Conservation (phyloP, 2,113 vertebrate species). For the Plecturocebus donacophilus region DNA sequence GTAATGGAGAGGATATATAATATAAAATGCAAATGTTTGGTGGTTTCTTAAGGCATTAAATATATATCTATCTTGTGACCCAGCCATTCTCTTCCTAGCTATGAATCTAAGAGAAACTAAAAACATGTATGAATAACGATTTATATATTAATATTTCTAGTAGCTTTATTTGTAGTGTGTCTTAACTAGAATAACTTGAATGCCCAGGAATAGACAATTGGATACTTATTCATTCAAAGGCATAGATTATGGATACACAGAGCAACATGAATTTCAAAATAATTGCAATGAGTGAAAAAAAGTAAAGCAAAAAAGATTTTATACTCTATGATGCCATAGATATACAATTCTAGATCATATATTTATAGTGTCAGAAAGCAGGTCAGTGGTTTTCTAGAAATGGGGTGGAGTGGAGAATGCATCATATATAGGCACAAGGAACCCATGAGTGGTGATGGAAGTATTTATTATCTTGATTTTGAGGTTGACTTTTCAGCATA, state of each 20-base stretch:
- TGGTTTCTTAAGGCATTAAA: not conserved
- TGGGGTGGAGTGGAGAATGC: not conserved
- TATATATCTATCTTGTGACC: not conserved
- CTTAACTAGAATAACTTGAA: not conserved
- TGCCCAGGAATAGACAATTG: not conserved
- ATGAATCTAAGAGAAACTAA: not conserved
- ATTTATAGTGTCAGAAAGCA: not conserved
- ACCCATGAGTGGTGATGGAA: not conserved
- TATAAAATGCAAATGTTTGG: not conserved
- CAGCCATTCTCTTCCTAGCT: not conserved
- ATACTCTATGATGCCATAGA: not conserved
- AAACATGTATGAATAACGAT: not conserved
- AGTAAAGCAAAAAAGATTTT: not conserved
- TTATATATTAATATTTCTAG: not conserved
- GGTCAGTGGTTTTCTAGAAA: not conserved
- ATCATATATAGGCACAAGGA: not conserved
- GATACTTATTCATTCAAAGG: not conserved
- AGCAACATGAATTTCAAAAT: not conserved
- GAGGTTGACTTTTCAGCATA: not conserved
- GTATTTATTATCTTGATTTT: conserved; percentile 3
- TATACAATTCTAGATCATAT: not conserved
- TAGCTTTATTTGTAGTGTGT: not conserved
- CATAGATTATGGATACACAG: not conserved
- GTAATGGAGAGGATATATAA: not conserved
- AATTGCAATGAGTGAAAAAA: not conserved